Evolutionary conservation across 2,888 invertebrate species (phyloP), one percentile per base, ranked within the genome.

Genomic region (Aethes cnicana): DNA sequence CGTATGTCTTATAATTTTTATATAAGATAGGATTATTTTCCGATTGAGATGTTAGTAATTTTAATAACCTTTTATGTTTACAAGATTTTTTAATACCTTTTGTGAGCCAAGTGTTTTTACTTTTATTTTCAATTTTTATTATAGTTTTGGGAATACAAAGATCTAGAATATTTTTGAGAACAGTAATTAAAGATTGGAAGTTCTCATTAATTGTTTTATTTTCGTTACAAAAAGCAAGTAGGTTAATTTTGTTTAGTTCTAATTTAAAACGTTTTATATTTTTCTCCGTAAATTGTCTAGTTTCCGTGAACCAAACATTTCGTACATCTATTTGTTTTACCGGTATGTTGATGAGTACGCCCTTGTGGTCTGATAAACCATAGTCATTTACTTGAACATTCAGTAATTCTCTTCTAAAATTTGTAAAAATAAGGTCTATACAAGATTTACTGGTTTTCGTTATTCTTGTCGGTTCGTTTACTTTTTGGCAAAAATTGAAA

Each of bases 81-180:
- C 44, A 44, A 4, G 44, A 44, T 23, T 16, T 33, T 33, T 33
- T 33, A 14, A 43, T 9, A 7, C 43, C 43, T 3, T 20, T 21
- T 4, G 32, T 43, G 18, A 43, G 20, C 25, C 33, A 44, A 9
- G 1, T 8, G 2, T 33, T 26, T 21, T 17, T 30, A 1, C 1
- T 16, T 9, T 8, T 8, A 8, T 41, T 26, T 41, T 26, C 28
- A 4, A 18, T 1, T 36, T 36, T 36, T 36, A 21, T 20, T 36
- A 2, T n/a, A 6, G 4, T 36, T 17, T 11, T 12, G 12, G 36
- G 36, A 9, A 36, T 18, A 36, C 21, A 12, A 9, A 36, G 5
- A 11, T 36, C 14, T 21, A 36, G 9, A 3, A 7, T 21, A 1
- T n/a, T 36, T 3, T 9, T 36, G 0, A 36, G 4, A 6, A 36